Percentiles rank a stretch among this genome's conserved stretches.
These are phyloP conservation scores for Callyntrura guangdongensis DNA, from an alignment of 2,888 invertebrate genomes.

Conservation along the genomic window DNA sequence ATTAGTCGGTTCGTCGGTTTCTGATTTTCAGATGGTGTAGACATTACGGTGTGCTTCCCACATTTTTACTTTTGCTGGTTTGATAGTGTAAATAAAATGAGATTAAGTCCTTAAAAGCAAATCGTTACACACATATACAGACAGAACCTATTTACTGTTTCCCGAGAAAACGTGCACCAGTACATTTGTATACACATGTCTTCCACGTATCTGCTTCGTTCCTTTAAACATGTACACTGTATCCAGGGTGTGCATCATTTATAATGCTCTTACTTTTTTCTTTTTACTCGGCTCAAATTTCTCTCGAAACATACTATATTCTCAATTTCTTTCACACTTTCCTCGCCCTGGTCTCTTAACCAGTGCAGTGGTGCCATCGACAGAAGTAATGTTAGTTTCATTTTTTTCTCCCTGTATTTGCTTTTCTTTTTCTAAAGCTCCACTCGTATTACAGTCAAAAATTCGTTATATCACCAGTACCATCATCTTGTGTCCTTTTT, in stretches of 20 bases:
- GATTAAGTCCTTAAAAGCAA: slow-evolving; percentile 40
- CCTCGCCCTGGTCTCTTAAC: not conserved
- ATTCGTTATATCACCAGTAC: slow-evolving; percentile 4
- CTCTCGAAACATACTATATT: not conserved
- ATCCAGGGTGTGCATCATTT: not conserved
- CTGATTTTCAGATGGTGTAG: not conserved
- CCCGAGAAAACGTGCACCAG: not conserved
- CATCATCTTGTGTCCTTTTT: not conserved
- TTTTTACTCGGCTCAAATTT: slow-evolving; percentile 47
- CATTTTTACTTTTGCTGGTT: not conserved
- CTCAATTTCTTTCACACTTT: not conserved
- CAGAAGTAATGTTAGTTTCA: not conserved
- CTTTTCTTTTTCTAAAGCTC: slow-evolving; percentile 42
- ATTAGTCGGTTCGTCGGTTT: not conserved
- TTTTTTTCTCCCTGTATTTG: not conserved
- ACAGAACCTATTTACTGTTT: not conserved
- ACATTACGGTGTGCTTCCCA: not conserved
- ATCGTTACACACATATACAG: not conserved
- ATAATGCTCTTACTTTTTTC: not conserved
- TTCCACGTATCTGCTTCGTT: not conserved
- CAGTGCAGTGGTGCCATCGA: not conserved
- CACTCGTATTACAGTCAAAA: slow-evolving; percentile 50
- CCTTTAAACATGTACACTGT: not conserved
- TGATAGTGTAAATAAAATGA: slow-evolving; percentile 28
- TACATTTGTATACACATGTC: not conserved